A percentile compares a stretch with the other conserved stretches of the same genome.
Conservation (phyloP, 2,113 vertebrate species). For the Dipodomys merriami region DNA sequence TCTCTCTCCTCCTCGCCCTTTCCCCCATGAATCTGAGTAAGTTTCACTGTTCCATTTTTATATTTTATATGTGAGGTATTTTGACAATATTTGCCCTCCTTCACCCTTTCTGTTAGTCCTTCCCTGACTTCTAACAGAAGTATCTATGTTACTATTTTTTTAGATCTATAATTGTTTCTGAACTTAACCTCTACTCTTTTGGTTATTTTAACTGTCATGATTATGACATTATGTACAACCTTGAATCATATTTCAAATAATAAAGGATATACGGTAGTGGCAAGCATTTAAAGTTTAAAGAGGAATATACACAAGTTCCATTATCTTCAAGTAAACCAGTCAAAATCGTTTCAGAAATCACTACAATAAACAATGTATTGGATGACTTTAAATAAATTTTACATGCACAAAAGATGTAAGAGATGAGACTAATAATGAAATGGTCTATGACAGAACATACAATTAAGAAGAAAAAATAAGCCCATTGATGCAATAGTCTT, state of each 20-base stretch:
- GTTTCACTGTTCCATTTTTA: no score
- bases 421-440: background rate
- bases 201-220: background rate
- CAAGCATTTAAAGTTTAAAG: background rate
- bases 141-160: background rate
- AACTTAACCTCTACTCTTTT: background rate
- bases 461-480: background rate
- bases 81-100: background rate
- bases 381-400: background rate
- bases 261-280: background rate
- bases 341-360: background rate
- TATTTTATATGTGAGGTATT: background rate
- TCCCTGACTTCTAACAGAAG: background rate
- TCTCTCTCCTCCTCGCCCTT: no score
- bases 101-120: no score
- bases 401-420: background rate
- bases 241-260: conserved; percentile 26
- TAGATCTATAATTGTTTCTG: background rate
- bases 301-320: background rate
- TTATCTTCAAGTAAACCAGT: background rate
- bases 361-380: background rate
- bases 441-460: background rate
- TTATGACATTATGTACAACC: background rate
- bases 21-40: no score
- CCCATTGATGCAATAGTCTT: background rate